phyloP scores from a whole-genome alignment of 2,797 vertebrate species.

The Eulemur mongoz region DNA sequence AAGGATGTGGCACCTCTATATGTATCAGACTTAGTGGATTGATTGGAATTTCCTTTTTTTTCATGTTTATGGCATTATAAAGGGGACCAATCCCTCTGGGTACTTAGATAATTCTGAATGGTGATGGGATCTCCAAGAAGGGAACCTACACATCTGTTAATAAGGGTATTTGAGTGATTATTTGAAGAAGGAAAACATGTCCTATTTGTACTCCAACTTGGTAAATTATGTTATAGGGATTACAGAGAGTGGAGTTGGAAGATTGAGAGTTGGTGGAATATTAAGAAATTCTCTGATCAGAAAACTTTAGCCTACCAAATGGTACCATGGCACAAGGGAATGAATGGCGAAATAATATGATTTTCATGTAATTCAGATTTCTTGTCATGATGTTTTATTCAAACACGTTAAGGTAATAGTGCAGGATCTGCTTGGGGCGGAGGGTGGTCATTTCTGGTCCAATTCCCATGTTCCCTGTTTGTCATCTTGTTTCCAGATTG shows the following conservation, averaged over 20 bases:
- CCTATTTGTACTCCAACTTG: not conserved
- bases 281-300: not conserved
- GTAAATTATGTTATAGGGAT: not conserved
- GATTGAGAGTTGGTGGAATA: not conserved
- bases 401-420: not conserved
- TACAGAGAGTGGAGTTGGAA: not conserved
- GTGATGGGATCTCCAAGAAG: not conserved
- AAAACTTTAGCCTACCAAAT: not conserved
- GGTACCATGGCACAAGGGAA: not conserved
- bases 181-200: not conserved
- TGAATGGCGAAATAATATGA: not conserved
- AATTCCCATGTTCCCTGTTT: not conserved
- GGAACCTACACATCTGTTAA: not conserved
- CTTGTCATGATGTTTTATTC: not conserved
- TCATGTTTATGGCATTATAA: not conserved
- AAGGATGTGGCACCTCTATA: not conserved
- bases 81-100: not conserved
- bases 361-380: not conserved
- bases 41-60: not conserved
- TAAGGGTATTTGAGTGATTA: not conserved
- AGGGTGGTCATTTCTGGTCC: not conserved
- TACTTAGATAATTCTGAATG: not conserved
- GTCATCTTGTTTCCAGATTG: not conserved
- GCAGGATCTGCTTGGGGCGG: not conserved
- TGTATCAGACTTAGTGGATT: not conserved